Evolutionary conservation across 1,140 invertebrate species (phyloP).

Genomic region (Zaprionus davidi): DNA sequence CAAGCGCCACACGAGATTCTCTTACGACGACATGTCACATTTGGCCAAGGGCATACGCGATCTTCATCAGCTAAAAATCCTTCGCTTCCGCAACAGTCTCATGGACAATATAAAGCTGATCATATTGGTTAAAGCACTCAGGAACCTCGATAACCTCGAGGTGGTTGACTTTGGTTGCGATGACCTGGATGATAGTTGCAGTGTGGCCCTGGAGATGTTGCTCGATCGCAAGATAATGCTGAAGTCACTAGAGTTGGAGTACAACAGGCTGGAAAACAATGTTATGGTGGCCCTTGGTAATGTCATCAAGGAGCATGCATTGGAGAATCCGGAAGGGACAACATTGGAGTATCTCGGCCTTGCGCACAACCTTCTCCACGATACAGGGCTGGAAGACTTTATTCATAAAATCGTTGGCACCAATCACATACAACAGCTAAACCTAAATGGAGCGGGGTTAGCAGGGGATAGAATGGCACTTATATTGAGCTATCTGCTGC

Average conservation of each 20-base stretch:
- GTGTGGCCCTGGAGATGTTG: conserved; percentile 41
- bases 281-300: conserved; percentile 43
- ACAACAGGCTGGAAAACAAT: conserved; percentile 45
- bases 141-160: conserved; percentile 39
- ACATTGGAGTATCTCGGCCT: conserved; percentile 63
- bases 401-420: conserved; percentile 41
- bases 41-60: conserved; percentile 46
- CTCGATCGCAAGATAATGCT: conserved; percentile 43
- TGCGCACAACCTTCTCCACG: conserved; percentile 52
- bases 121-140: conserved; percentile 40
- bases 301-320: conserved; percentile 16
- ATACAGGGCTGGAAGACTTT: conserved; percentile 25
- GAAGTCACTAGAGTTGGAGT: conserved; percentile 57
- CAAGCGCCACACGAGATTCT: conserved; percentile 63
- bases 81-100: conserved; percentile 69
- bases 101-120: conserved; percentile 61
- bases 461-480: background rate
- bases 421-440: conserved; percentile 49
- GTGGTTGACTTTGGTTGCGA: conserved; percentile 68
- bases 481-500: conserved; percentile 38
- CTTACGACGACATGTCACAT: conserved; percentile 56
- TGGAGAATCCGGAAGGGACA: background rate
- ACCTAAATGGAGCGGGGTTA: conserved; percentile 38
- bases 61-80: conserved; percentile 55
- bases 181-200: conserved; percentile 60